Conservation (phyloP, 2,113 vertebrate species). For the Hypomesus transpacificus region DNA sequence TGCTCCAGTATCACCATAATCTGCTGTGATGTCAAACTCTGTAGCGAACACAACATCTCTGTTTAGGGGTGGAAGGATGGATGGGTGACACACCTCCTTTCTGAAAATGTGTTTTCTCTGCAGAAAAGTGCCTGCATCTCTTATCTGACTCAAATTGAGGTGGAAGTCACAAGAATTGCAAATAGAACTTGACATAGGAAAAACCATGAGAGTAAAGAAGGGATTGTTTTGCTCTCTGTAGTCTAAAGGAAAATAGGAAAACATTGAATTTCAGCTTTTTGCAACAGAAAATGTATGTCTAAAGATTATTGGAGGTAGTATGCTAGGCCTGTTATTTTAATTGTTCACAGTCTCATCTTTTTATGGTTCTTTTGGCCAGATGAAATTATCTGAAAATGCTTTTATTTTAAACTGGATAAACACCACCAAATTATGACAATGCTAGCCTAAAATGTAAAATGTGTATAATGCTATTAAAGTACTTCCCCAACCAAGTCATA, state of each 20-base stretch:
- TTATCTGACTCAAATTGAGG: slow-evolving; percentile 22
- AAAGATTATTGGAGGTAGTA: not conserved
- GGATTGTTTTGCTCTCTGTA: not conserved
- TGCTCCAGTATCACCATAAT: not conserved
- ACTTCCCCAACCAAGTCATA: no score
- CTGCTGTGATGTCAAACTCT: not conserved
- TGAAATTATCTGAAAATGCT: no score
- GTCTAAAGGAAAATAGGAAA: not conserved
- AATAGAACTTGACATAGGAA: slow-evolving; percentile 12
- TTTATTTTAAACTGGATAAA: no score
- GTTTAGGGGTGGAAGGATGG: not conserved
- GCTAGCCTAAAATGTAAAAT: no score
- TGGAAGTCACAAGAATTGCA: not conserved
- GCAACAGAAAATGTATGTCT: not conserved
- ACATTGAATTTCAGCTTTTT: not conserved
- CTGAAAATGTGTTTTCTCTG: not conserved
- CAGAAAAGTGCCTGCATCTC: slow-evolving; percentile 44
- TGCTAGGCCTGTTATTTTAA: no score
- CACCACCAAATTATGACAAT: no score
- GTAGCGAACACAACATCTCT: not conserved
- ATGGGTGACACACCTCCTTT: not conserved
- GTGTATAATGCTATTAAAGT: no score
- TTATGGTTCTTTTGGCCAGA: no score
- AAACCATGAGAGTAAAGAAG: not conserved
- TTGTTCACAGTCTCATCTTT: no score